A percentile compares a stretch with the other conserved stretches of the same genome.
Conservation (phyloP, 2,113 vertebrate species). For the Chamaea fasciata region DNA sequence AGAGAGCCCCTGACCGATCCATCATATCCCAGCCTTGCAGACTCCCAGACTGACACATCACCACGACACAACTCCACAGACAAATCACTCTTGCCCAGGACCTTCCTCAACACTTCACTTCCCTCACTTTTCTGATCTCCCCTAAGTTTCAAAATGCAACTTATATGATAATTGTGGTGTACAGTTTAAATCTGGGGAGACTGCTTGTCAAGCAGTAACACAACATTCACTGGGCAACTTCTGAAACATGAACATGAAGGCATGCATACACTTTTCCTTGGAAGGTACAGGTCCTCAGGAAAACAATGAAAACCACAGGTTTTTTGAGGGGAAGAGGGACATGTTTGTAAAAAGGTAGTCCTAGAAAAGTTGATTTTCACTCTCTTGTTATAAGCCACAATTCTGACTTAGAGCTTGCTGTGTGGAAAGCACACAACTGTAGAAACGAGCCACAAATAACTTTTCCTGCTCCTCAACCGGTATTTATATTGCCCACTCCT, state of each 20-base stretch:
- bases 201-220: neutral
- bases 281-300: neutral
- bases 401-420: fast-evolving
- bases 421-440: neutral
- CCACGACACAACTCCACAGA: fast-evolving
- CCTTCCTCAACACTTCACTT: neutral
- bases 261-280: fast-evolving
- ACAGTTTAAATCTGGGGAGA: neutral
- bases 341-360: neutral
- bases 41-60: neutral
- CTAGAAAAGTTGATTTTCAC: neutral
- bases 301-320: fast-evolving
- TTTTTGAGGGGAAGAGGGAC: fast-evolving
- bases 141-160: neutral
- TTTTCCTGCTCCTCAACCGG: neutral
- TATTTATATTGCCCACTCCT: neutral
- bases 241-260: neutral
- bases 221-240: neutral
- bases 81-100: neutral
- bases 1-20: neutral
- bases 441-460: neutral
- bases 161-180: neutral
- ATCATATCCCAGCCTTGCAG: fast-evolving
- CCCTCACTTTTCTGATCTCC: neutral
- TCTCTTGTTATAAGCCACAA: neutral